Percentiles rank a stretch among this genome's conserved stretches.
Evolutionary conservation across 2,113 vertebrate species (phyloP).

Genomic region (Odocoileus hemionus): DNA sequence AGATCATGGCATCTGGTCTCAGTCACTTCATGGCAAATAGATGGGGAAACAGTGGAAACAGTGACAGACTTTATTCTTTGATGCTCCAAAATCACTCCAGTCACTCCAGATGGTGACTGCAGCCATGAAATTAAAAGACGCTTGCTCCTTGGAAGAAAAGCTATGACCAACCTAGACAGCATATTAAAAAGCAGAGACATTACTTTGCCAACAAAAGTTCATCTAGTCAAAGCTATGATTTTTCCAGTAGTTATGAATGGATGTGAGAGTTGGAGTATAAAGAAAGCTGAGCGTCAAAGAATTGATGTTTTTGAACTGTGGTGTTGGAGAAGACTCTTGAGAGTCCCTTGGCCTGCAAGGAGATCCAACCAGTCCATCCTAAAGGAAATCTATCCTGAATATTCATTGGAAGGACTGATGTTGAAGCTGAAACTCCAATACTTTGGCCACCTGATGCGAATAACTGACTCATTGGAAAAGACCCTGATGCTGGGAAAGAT

Average conservation of each 20-base stretch:
- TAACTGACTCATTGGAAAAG: background rate
- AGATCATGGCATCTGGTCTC: background rate
- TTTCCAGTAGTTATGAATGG: background rate
- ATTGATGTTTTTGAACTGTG: background rate
- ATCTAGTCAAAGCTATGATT: background rate
- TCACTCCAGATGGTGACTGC: background rate
- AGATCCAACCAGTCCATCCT: background rate
- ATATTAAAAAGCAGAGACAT: background rate
- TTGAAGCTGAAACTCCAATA: background rate
- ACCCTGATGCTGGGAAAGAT: background rate
- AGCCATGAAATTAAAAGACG: background rate
- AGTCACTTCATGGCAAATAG: background rate
- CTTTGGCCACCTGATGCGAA: background rate
- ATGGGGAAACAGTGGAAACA: background rate
- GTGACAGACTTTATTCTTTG: background rate
- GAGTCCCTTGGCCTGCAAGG: background rate
- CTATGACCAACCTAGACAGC: background rate
- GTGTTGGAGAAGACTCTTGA: background rate
- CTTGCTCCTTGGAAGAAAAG: background rate
- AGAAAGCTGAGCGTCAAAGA: accelerated
- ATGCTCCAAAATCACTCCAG: background rate
- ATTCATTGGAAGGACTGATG: background rate
- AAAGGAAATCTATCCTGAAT: background rate
- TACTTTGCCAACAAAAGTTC: background rate
- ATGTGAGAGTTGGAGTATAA: background rate